A percentile compares a stretch with the other conserved stretches of the same genome.
Evolutionary conservation across 2,797 vertebrate genomes (phyloP).

Genomic region (Moxostoma hubbsi): DNA sequence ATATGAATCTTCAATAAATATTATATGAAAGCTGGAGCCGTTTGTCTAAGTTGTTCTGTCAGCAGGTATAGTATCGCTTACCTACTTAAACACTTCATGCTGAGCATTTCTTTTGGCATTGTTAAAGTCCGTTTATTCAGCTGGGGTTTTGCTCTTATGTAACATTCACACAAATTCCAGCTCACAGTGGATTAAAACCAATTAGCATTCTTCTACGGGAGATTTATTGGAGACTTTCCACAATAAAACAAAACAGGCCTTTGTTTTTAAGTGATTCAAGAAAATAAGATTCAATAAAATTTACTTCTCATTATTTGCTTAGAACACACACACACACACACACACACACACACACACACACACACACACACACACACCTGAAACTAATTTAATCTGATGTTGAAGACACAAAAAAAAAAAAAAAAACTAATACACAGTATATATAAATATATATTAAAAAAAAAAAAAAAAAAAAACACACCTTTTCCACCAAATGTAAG

Average conservation of each 20-base stretch:
- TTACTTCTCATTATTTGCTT: slow-evolving; percentile 30
- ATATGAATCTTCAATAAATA: not conserved
- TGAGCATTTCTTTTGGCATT: slow-evolving; percentile 37
- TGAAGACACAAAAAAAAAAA: no score
- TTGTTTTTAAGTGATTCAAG: slow-evolving; percentile 33
- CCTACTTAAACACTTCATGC: slow-evolving; percentile 42
- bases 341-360: not conserved
- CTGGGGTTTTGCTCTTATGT: slow-evolving; percentile 62
- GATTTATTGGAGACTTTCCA: slow-evolving; percentile 39
- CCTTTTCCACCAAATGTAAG: no score
- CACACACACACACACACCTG: not conserved
- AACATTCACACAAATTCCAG: slow-evolving; percentile 64
- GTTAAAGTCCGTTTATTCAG: slow-evolving; percentile 52
- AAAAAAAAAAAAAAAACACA: no score
- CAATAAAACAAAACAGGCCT: slow-evolving; percentile 40
- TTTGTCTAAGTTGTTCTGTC: slow-evolving; percentile 15
- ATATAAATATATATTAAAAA: no score
- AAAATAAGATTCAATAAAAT: slow-evolving; percentile 15
- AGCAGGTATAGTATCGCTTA: slow-evolving; percentile 30
- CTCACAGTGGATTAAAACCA: slow-evolving; percentile 57
- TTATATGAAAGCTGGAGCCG: slow-evolving; percentile 15
- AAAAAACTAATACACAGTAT: no score
- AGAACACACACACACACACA: not conserved
- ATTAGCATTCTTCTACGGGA: slow-evolving; percentile 53
- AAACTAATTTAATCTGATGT: no score